phyloP scores from a whole-genome alignment of 2,888 invertebrate species.

The Proisotoma minuta region DNA sequence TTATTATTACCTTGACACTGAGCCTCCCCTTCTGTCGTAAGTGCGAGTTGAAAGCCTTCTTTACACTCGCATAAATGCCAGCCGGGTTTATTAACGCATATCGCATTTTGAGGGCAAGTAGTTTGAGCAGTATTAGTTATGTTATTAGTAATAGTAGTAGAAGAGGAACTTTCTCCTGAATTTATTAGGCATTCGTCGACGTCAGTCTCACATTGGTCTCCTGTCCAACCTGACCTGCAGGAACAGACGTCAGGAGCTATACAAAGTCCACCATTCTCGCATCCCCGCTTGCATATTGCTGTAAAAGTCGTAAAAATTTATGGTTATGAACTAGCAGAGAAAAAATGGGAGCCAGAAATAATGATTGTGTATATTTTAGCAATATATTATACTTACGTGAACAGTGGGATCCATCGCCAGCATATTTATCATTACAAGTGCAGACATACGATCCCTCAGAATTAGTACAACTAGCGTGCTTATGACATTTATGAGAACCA shows the following conservation, averaged over 20 bases:
- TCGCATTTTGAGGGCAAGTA: constrained; percentile 66
- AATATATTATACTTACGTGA: constrained; percentile 61
- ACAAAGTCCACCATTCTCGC: constrained; percentile 79
- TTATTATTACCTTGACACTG: constrained; percentile 46
- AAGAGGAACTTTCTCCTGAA: no score
- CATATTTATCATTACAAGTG: constrained; percentile 66
- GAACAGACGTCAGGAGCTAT: constrained; percentile 69
- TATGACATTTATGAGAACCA: constrained; percentile 65
- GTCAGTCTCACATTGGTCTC: constrained; percentile 77
- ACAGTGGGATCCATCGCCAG: constrained; percentile 73
- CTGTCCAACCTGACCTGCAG: constrained; percentile 76
- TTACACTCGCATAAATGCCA: constrained; percentile 85
- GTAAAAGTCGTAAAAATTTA: constrained; percentile 42
- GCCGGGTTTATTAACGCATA: constrained; percentile 82
- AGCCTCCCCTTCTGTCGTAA: constrained; percentile 44
- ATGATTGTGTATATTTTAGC: background rate
- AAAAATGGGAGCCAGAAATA: background rate
- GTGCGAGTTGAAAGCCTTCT: constrained; percentile 61
- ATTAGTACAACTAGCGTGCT: constrained; percentile 72
- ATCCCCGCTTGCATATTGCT: constrained; percentile 75
- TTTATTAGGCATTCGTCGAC: constrained; percentile 82
- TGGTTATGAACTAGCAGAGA: background rate
- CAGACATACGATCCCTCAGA: constrained; percentile 77
- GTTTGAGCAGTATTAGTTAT: constrained; percentile 33
- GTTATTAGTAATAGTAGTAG: constrained; percentile 4